Base-by-base conservation (phyloP, 2,888 invertebrate species). In the Phortica magna region DNA sequence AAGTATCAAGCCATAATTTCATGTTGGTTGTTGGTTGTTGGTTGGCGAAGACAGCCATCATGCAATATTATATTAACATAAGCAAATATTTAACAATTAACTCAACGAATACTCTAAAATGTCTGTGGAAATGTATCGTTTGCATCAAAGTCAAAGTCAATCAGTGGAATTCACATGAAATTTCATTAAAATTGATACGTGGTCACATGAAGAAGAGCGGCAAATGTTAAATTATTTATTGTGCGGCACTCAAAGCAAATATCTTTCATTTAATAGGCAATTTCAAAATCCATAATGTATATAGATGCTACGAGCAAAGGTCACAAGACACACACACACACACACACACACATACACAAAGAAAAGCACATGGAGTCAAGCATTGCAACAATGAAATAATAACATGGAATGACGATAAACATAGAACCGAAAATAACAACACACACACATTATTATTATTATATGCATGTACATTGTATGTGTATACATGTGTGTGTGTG, bases 381-480 rank as follows among this genome's bases (percentile, higher is more conserved):
- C 10, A 22, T 17, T 22, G 79, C 43, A 68, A 84, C 84, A 86
- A 79, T 84, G 79, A 80, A 87, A 83, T 87, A 77, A 86, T 84
- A 87, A 80, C 78, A 80, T 79, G 78, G 78, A 82, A 83, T 82
- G 78, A 76, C 68, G 57, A 72, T 72, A 72, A 72, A 72, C 55
- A 39, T 57, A 39, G 57, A 72, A 31, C 31, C 57, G n/a, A 31
- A 72, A 72, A 72, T 55, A 39, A 55, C 39, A 53, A 14, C 19
- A 71, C 55, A 48, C 22, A 17, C 43, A 17, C n/a, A 14, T 22
- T 59, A 39, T 14, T 59, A 39, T 14, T 59, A 59, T 59, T n/a
- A 61, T 65, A 70, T 70, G 19, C 70, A 70, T 42, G 22, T n/a
- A 61, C 7, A n/a, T n/a, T n/a, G 61, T 22, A 19, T 17, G 12